Base-by-base conservation (phyloP, 2,113 vertebrate genomes). In the Dipodomys ordii region DNA sequence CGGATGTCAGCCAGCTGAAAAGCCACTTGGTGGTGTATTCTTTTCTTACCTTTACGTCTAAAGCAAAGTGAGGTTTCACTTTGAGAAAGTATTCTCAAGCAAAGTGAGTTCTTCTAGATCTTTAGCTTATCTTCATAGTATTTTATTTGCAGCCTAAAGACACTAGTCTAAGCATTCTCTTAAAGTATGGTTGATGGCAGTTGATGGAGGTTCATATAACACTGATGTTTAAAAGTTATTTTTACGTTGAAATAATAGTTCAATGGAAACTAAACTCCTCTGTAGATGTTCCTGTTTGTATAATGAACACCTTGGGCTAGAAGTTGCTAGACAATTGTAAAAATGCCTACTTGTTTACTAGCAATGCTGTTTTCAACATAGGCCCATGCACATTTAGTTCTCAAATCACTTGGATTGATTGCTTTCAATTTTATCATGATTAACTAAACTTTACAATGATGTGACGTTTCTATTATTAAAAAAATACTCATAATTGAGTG, bases 171-270 rank as follows among this genome's bases (percentile, higher is more conserved):
- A 57, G 7, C 12, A 53, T 16, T 71, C 39, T 76, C 12, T 27
- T 11, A 25, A 62, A 30, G 8, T 18, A 57, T 3, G 9, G 2
- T 69, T 44, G 12, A 7, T 28, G 9, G 22, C 9, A 23, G 9
- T 71, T 92, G 28, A 71, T 25, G 15, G 53, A 32, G 30, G 3
- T 39, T 80, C 83, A 7, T 2, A 30, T 71, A 28, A 64, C 57
- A 72, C 30, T 64, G 62, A 32, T 82, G 60, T 35, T 16, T 6
- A 6, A 16, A 57, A 60, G 62, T 28, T 35, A 44, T 67, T 71
- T 39, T 91, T 68, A 74, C 86, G 15, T 67, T 88, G 90, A 76
- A 83, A 19, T 83, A 79, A 79, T 76, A 60, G 80, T 20, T 68
- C 3, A 57, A 6, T 3, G 22, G 28, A 57, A 91, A 80, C 9